Evolutionary conservation across 1,140 invertebrate species (phyloP).

Genomic region (Lasaia peninsularis): DNA sequence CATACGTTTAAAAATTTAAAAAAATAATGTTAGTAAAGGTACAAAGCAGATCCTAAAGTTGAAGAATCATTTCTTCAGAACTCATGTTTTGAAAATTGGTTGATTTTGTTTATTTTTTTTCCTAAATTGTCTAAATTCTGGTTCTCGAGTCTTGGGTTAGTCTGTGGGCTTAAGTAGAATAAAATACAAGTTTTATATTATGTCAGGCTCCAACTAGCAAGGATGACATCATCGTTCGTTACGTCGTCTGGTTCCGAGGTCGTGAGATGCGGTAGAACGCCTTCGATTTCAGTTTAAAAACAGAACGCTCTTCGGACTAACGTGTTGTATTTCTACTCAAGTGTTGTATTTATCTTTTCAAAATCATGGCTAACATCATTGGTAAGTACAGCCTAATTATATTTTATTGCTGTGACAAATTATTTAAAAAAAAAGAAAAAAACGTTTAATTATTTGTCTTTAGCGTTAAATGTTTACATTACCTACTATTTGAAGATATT

Average conservation of each 20-base stretch:
- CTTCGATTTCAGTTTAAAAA: constrained; percentile 42
- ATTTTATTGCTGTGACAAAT: background rate
- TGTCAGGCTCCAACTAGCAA: constrained; percentile 12
- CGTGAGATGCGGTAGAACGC: constrained; percentile 27
- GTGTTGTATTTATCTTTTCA: constrained; percentile 32
- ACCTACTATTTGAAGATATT: background rate
- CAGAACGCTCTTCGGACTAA: constrained; percentile 33
- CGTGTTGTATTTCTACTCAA: constrained; percentile 31
- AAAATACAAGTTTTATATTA: constrained; percentile 13
- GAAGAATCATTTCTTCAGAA: too few species aligned
- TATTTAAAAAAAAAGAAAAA: background rate
- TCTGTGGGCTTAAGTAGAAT: background rate
- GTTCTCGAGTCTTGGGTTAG: background rate
- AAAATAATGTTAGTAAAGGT: too few species aligned
- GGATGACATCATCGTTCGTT: constrained; percentile 57
- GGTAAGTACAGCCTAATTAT: constrained; percentile 41
- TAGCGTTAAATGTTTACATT: background rate
- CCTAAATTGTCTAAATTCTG: too few species aligned
- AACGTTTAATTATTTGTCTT: background rate
- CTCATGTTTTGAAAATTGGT: too few species aligned
- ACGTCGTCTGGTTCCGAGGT: constrained; percentile 38
- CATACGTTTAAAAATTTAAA: too few species aligned
- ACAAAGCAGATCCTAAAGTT: too few species aligned
- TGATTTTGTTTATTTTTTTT: too few species aligned
- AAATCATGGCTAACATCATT: constrained; percentile 60